Conservation (phyloP, 2,888 invertebrate species). For the Melanostoma scalare region DNA sequence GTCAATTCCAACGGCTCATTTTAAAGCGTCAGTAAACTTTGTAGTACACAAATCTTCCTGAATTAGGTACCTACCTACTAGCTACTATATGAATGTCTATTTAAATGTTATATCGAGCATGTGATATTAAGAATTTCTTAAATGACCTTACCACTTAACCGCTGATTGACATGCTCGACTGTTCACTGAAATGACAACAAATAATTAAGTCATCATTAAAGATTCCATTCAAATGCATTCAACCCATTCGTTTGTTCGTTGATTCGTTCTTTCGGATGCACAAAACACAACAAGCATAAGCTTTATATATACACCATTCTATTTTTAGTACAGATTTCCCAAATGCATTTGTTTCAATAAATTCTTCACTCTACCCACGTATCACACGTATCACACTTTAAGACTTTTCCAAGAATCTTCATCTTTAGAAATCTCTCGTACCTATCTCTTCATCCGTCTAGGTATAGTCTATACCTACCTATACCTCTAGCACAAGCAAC, state of each 20-base stretch:
- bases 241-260: conserved; percentile 39
- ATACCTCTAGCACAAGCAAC: conserved; percentile 10
- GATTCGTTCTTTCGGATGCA: background rate
- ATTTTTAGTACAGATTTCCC: conserved; percentile 16
- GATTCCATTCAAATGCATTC: conserved; percentile 44
- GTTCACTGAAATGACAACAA: conserved; percentile 58
- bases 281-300: background rate
- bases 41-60: no score
- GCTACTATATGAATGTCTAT: no score
- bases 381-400: conserved; percentile 4
- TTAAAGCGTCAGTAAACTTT: no score
- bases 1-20: no score
- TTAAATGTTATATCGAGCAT: no score
- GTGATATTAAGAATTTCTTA: conserved; percentile 2
- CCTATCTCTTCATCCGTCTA: background rate
- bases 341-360: conserved; percentile 29
- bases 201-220: conserved; percentile 71
- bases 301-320: conserved; percentile 19
- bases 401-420: conserved; percentile 61
- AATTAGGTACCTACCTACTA: no score
- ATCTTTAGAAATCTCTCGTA: conserved; percentile 6
- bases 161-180: conserved; percentile 55
- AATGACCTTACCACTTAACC: conserved; percentile 55
- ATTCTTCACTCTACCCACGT: conserved; percentile 65
- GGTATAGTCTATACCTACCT: background rate